Percentiles rank a stretch among this genome's conserved stretches.
These are phyloP conservation scores for Ascidia mentula DNA, from an alignment of 23 tunicate genomes.

Conservation along the genomic window DNA sequence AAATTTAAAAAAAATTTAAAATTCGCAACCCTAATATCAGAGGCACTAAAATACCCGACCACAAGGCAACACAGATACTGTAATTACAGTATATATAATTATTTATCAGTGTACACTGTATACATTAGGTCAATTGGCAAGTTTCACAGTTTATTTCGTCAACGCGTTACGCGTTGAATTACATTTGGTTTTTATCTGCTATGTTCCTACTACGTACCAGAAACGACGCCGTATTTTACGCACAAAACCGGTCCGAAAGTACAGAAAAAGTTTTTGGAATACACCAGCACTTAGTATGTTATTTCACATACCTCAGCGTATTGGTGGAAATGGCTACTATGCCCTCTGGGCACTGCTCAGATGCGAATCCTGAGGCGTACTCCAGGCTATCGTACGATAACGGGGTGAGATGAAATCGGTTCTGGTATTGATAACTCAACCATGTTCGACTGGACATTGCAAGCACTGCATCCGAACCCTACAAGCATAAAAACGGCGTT, in stretches of 20 bases:
- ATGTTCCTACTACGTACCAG: no score
- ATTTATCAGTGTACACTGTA: no score
- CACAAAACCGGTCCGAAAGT: no score
- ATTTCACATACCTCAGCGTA: constrained; percentile 67
- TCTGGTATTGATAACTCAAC: constrained; percentile 95
- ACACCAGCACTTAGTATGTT: background rate
- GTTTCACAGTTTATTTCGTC: no score
- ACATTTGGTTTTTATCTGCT: no score
- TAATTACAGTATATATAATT: no score
- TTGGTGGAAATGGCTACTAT: constrained; percentile 95
- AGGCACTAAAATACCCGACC: background rate
- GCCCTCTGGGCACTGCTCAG: constrained; percentile 99
- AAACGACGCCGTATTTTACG: no score
- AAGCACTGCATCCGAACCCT: constrained; percentile 92
- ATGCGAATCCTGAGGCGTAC: constrained; percentile 93
- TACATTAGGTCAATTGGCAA: no score
- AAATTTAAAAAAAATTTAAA: no score
- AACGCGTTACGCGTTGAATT: no score
- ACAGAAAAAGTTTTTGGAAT: background rate
- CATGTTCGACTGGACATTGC: constrained; percentile 93
- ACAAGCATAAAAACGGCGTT: background rate
- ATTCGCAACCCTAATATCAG: no score
- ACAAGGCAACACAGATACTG: background rate
- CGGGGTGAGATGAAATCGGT: constrained; percentile 95
- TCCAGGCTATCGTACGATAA: constrained; percentile 90